Conservation (phyloP, 1,140 invertebrate species). For the Stenopsyche tienmushanensis region DNA sequence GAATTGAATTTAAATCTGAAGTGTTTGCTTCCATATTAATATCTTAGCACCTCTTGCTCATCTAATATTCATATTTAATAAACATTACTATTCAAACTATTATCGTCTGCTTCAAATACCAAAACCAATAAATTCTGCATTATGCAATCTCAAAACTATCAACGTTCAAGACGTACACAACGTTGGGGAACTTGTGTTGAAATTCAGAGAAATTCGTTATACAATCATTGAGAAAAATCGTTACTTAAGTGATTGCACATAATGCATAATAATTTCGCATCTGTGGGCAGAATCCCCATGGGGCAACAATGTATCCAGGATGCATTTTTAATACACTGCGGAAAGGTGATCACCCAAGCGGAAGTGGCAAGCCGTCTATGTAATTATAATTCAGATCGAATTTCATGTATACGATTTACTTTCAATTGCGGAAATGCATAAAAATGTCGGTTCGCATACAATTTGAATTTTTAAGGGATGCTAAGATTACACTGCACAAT, state of each 20-base stretch:
- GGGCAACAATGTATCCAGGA: neutral
- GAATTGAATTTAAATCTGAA: too few relatives aligned
- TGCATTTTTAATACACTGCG: neutral
- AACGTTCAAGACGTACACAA: too few relatives aligned
- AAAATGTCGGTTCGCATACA: neutral
- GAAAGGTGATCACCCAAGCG: constrained; percentile 9
- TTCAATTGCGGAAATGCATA: too few relatives aligned
- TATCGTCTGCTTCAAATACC: neutral
- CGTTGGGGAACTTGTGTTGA: too few relatives aligned
- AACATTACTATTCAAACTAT: neutral
- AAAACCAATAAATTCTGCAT: too few relatives aligned
- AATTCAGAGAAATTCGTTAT: neutral
- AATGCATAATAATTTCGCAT: neutral
- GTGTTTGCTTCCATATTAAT: neutral
- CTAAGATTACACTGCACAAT: neutral
- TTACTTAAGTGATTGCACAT: neutral
- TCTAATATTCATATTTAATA: neutral
- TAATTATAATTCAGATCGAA: constrained; percentile 34
- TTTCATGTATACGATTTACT: too few relatives aligned
- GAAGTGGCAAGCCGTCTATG: constrained; percentile 23
- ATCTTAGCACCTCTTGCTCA: neutral
- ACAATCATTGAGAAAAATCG: neutral
- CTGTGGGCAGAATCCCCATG: neutral
- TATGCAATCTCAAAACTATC: too few relatives aligned
- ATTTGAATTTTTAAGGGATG: neutral